Conservation (phyloP, 2,113 vertebrate genomes). For the Oryzias celebensis region DNA sequence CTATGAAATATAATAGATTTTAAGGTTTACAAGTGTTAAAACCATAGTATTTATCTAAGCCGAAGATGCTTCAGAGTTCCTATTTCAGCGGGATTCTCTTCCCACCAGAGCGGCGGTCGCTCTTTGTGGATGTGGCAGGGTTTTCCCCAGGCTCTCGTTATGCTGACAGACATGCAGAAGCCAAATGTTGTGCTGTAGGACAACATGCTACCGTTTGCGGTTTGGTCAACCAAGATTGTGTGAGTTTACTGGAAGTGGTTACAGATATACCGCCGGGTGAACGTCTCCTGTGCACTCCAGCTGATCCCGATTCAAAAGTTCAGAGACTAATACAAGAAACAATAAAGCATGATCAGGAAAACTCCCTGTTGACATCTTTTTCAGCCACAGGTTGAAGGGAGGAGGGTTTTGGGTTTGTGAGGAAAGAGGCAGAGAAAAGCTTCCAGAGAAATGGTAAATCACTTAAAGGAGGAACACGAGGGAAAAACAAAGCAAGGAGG, state of each 20-base stretch:
- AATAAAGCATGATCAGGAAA: constrained; percentile 65
- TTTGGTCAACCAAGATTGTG: constrained; percentile 34
- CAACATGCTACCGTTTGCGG: constrained; percentile 39
- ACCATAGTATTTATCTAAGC: no score
- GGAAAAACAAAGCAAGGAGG: constrained; percentile 61
- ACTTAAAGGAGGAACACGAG: constrained; percentile 54
- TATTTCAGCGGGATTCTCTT: no score
- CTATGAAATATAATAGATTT: no score
- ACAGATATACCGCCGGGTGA: constrained; percentile 38
- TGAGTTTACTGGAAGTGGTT: constrained; percentile 42
- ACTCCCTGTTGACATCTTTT: constrained; percentile 46
- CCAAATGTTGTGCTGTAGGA: constrained; percentile 39
- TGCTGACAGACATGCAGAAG: constrained; percentile 50
- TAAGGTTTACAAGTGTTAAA: no score
- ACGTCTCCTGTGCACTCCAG: constrained; percentile 29
- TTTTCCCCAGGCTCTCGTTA: constrained; percentile 56
- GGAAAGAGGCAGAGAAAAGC: constrained; percentile 38
- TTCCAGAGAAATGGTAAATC: constrained; percentile 67
- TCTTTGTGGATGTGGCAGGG: constrained; percentile 68
- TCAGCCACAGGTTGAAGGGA: constrained; percentile 40
- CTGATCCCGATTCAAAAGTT: constrained; percentile 65
- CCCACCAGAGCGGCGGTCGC: constrained; percentile 16
- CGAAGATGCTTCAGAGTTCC: no score
- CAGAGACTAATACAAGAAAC: constrained; percentile 61
- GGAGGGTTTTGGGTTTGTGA: constrained; percentile 69